Evolutionary conservation across 2,888 invertebrate genomes (phyloP).

Genomic region (Dorcus hopei): DNA sequence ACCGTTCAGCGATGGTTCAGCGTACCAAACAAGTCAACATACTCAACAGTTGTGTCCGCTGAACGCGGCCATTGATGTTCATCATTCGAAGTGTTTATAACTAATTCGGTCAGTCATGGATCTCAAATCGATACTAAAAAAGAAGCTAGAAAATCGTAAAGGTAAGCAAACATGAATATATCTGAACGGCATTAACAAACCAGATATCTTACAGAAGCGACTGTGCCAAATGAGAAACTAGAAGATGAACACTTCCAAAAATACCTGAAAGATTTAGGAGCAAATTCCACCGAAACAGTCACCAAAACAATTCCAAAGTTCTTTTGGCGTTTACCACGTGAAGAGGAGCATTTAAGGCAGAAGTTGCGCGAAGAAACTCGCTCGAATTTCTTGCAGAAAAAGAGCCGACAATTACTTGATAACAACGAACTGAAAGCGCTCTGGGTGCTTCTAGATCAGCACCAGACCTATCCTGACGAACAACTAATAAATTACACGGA

Average conservation of each 20-base stretch:
- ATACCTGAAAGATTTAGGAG: constrained; percentile 34
- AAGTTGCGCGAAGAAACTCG: constrained; percentile 86
- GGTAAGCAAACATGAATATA: background rate
- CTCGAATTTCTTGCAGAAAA: constrained; percentile 81
- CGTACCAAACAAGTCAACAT: too few relatives aligned
- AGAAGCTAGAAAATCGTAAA: constrained; percentile 50
- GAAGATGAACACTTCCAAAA: constrained; percentile 41
- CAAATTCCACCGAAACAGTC: constrained; percentile 35
- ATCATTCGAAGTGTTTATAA: too few relatives aligned
- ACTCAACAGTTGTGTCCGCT: too few relatives aligned
- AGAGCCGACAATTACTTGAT: constrained; percentile 79
- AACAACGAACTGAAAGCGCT: constrained; percentile 80
- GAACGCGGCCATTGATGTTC: too few relatives aligned
- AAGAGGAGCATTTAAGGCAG: constrained; percentile 72
- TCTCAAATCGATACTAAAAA: constrained; percentile 52
- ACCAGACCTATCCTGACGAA: constrained; percentile 76
- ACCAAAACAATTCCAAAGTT: constrained; percentile 70
- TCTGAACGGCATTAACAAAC: background rate
- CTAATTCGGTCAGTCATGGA: constrained; percentile 32
- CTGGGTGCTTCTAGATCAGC: constrained; percentile 80
- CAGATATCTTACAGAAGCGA: background rate
- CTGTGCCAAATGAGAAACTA: constrained; percentile 11
- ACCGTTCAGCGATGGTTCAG: too few relatives aligned
- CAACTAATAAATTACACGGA: constrained; percentile 82
- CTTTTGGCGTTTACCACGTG: constrained; percentile 72